A percentile compares a stretch with the other conserved stretches of the same genome.
Conservation (phyloP, 2,797 vertebrate genomes). For the Myotis daubentonii region DNA sequence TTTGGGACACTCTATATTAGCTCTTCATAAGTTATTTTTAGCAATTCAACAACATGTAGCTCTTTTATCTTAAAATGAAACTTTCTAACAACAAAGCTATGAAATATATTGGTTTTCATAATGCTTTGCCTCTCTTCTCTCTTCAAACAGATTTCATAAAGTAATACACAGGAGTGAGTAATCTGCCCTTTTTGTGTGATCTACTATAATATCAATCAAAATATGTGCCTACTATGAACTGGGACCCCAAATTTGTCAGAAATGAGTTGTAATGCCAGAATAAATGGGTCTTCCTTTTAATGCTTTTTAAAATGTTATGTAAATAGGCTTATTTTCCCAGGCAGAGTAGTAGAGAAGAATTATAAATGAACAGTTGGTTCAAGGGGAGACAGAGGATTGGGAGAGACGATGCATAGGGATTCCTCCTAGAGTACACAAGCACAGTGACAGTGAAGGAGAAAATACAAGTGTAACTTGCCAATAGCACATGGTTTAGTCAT, state of each 20-base stretch:
- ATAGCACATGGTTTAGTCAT: background rate
- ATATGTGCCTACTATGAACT: background rate
- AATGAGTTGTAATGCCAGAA: background rate
- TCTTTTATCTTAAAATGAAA: slow-evolving; percentile 44
- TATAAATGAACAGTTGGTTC: background rate
- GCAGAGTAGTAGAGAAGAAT: background rate
- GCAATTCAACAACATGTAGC: background rate
- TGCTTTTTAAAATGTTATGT: background rate
- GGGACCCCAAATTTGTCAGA: background rate
- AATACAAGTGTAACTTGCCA: background rate
- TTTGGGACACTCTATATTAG: background rate
- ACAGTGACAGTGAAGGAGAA: background rate
- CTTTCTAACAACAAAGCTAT: background rate
- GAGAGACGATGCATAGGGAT: background rate
- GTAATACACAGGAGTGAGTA: background rate
- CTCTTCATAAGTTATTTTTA: slow-evolving; percentile 30
- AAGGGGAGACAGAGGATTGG: background rate
- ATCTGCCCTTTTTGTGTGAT: background rate
- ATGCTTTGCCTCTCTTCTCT: background rate
- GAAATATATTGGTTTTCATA: slow-evolving; percentile 36
- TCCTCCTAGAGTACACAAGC: background rate
- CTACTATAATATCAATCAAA: background rate
- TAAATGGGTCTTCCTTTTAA: background rate
- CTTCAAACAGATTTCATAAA: slow-evolving; percentile 25
- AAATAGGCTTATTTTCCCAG: background rate